Base-by-base conservation (phyloP, 2,113 vertebrate genomes). In the Isurus oxyrinchus region DNA sequence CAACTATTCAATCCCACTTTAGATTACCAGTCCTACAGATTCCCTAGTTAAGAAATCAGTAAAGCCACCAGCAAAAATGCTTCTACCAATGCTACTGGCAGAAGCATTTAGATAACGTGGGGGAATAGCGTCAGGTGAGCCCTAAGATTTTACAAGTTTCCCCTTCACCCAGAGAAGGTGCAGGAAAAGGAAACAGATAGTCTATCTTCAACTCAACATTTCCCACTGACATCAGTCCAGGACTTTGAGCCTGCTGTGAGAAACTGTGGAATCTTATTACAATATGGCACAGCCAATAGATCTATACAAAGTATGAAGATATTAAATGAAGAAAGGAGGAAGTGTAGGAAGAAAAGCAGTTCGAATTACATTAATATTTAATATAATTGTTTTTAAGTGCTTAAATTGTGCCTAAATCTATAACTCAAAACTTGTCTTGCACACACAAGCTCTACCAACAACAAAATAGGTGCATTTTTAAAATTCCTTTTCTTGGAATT, bases 381-480 rank as follows among this genome's bases (percentile, higher is more conserved):
- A 40, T 6, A 40, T 44, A 21, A 40, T 40, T 79, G 31, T 23
- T 81, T n/a, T 11, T n/a, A 35, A 91, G 13, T 93, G 31, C 59
- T 93, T 57, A 8, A 93, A 61, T 53, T 93, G 88, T 93, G 88
- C 31, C 57, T 19, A 93, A 93, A 93, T 93, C 31, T n/a, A 57
- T 88, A 88, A 55, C 86, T 49, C 81, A 53, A 88, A 88, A 6
- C 21, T 25, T 93, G 31, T 93, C 5, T 93, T 93, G 31, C 88
- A 40, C 53, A 55, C 10, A 76, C 16, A 76, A 35, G 35, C 72
- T 63, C 7, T 49, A 14, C 16, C 40, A 44, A 7, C n/a, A 31
- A 25, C 23, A 88, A 88, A 88, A 88, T 66, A 31, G 31, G 72
- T 76, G 8, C 72, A 76, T 21, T 0, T 35, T 35, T 76, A 49